Percentiles rank a stretch among this genome's conserved stretches.
These are phyloP conservation scores for Cottus gobio DNA, from an alignment of 2,113 vertebrate species.

Conservation along the genomic window DNA sequence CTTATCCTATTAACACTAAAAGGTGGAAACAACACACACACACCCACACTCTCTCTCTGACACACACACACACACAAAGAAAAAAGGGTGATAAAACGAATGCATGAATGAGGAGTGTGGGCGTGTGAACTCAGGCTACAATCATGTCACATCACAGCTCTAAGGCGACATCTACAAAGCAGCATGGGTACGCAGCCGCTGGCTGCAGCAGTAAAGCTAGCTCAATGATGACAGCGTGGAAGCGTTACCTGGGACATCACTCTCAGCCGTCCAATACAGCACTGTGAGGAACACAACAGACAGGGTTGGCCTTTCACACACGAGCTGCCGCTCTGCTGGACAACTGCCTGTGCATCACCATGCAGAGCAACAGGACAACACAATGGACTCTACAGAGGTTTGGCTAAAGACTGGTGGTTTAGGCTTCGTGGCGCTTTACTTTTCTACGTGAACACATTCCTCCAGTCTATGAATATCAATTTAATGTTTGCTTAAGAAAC, in stretches of 20 bases:
- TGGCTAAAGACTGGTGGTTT: constrained; percentile 24
- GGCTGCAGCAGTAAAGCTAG: constrained; percentile 64
- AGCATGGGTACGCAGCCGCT: constrained; percentile 62
- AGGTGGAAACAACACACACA: constrained; percentile 28
- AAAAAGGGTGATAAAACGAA: constrained; percentile 30
- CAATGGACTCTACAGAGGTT: constrained; percentile 33
- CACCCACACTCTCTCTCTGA: background rate
- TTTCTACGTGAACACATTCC: constrained; percentile 24
- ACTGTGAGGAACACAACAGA: constrained; percentile 87
- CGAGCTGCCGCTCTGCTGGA: constrained; percentile 65
- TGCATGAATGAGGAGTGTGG: constrained; percentile 60
- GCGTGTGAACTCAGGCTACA: constrained; percentile 54
- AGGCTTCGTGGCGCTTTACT: constrained; percentile 10
- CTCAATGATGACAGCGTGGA: constrained; percentile 56
- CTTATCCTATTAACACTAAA: constrained; percentile 51
- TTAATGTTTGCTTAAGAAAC: constrained; percentile 73
- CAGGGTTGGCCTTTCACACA: constrained; percentile 81
- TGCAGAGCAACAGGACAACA: constrained; percentile 67
- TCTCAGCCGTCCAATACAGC: constrained; percentile 87
- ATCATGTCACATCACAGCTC: constrained; percentile 73
- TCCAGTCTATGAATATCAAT: constrained; percentile 67
- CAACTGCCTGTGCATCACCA: constrained; percentile 57
- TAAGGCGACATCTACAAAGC: constrained; percentile 73
- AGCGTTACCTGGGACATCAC: constrained; percentile 85
- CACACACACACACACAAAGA: background rate